phyloP scores from a whole-genome alignment of 2,888 invertebrate genomes.

The Zele albiditarsus region DNA sequence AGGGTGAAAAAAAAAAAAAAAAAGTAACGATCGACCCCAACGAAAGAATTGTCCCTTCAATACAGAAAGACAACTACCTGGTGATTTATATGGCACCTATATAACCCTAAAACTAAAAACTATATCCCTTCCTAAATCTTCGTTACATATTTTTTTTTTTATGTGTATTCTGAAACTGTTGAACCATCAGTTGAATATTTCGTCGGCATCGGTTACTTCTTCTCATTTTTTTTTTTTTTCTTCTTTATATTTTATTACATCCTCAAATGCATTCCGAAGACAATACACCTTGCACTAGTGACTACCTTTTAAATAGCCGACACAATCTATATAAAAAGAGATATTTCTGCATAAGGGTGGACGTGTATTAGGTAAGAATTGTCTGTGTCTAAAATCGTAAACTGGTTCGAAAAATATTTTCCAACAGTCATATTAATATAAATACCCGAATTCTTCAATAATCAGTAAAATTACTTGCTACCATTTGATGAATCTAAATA shows the following conservation, averaged over 20 bases:
- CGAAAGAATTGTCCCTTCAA: constrained; percentile 43
- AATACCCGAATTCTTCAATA: too few species aligned
- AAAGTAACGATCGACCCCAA: constrained; percentile 19
- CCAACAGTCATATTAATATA: too few species aligned
- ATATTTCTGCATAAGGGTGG: too few species aligned
- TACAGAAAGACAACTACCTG: constrained; percentile 31
- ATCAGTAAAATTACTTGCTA: too few species aligned
- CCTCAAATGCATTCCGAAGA: constrained; percentile 41
- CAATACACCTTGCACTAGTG: constrained; percentile 24
- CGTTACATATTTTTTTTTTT: constrained; percentile 33
- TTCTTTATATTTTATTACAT: constrained; percentile 40
- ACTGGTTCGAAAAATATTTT: too few species aligned
- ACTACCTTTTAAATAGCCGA: constrained; percentile 1
- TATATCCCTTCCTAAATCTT: constrained; percentile 41
- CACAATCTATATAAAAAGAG: too few species aligned
- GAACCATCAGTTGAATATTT: background rate
- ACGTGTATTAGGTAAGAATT: too few species aligned
- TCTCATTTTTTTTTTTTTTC: constrained; percentile 35
- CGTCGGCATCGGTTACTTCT: constrained; percentile 11
- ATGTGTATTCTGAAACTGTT: constrained; percentile 34
- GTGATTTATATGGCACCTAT: constrained; percentile 59
- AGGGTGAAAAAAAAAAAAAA: constrained; percentile 24
- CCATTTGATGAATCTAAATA: too few species aligned
- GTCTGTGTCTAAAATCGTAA: too few species aligned
- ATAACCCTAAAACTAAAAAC: constrained; percentile 55